Base-by-base conservation (phyloP, 2,888 invertebrate genomes). In the Petrolisthes cinctipes region DNA sequence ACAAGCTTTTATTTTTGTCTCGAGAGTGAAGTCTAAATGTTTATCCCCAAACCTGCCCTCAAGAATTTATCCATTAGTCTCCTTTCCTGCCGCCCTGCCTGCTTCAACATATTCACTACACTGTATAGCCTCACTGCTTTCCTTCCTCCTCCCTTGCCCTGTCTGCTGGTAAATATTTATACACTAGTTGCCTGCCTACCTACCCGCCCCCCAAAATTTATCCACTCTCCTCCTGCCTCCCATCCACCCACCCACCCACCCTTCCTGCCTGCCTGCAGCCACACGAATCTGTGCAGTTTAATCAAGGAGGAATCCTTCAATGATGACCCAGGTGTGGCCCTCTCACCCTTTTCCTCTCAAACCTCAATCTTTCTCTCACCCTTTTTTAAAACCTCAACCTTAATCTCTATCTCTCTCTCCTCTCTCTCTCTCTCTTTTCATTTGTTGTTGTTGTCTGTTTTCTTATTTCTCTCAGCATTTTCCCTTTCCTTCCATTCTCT, bases 91-190 rank as follows among this genome's bases (percentile, higher is more conserved):
- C 73, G 6, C 73, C 7, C 73, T 73, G 17, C n/a, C 20, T 20
- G 7, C n/a, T 73, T 7, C 23, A 7, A 11, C 51, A 51, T 78
- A 7, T 78, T 14, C 20, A 20, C 51, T 5, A 51, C 51, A 20
- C 78, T 57, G 20, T 37, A 7, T 66, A 82, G 17, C 57, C 6
- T n/a, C 66, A 23, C 37, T 37, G 11, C 82, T 82, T 56, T n/a
- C 82, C 37, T 82, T 66, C 20, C 82, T 37, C 66, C 56, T 80
- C 54, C 56, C 80, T 80, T 66, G 5, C 37, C 17, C 9, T 23
- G 20, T 75, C 20, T 75, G 4, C 23, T 20, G 37, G 37, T 37
- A 37, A 37, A 37, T 37, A 37, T 37, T 37, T 37, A 37, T 37
- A 11, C 11, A 17, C 51, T 78, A 51, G 9, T 51, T 17, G 9